phyloP scores from a whole-genome alignment of 2,797 vertebrate species.

The Leucoraja ocellata region DNA sequence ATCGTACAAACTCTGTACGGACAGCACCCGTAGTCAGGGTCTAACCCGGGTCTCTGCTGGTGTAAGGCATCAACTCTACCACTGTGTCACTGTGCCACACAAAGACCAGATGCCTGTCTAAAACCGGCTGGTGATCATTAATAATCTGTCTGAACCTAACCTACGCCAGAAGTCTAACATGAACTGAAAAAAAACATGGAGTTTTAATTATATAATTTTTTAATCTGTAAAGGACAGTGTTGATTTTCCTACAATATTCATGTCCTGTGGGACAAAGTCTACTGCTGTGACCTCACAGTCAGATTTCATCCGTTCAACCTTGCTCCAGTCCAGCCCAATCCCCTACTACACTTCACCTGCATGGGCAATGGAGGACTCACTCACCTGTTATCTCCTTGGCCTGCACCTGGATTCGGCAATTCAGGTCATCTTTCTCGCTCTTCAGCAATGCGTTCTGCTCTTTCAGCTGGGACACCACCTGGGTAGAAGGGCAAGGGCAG shows the following conservation, averaged over 20 bases:
- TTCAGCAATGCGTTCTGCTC: conserved; percentile 84
- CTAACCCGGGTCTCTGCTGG: too few relatives aligned
- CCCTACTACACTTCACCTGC: neutral
- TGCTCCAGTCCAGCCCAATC: neutral
- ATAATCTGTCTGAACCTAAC: neutral
- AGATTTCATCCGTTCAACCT: neutral
- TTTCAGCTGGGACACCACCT: conserved; percentile 86
- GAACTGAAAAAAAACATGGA: neutral
- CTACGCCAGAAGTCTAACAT: neutral
- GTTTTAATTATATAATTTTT: neutral
- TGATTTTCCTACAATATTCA: neutral
- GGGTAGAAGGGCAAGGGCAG: conserved; percentile 40
- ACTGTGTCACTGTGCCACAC: too few relatives aligned
- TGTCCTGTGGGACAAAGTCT: neutral
- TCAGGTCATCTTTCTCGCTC: conserved; percentile 84
- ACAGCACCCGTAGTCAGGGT: too few relatives aligned
- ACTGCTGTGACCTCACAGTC: neutral
- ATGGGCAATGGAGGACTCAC: conserved; percentile 8
- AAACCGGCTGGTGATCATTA: neutral
- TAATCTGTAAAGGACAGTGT: neutral
- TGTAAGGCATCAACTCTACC: too few relatives aligned
- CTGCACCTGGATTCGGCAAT: conserved; percentile 81
- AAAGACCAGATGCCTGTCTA: neutral
- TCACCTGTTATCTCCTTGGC: conserved; percentile 88
- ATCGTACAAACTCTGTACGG: too few relatives aligned